Evolutionary conservation across 2,888 invertebrate genomes (phyloP), one percentile per base, ranked within the genome.

Genomic region (Rhopalosiphum nymphaeae): DNA sequence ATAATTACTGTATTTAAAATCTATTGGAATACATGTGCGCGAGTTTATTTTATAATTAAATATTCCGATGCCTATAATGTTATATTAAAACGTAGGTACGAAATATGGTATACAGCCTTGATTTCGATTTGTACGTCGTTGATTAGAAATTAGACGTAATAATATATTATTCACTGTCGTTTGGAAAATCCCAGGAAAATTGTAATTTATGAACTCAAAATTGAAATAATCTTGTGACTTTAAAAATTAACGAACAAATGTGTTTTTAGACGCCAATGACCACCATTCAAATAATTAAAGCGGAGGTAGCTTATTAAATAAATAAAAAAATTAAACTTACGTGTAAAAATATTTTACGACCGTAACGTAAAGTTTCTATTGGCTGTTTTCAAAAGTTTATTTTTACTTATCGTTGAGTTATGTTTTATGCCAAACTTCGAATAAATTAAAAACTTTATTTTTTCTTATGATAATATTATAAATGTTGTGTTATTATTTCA

Each of bases 361-460:
- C 25, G n/a, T 9, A 67, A 67, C 49, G n/a, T 90, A 10, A 90
- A 67, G 11, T 67, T 67, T 90, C n/a, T 67, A 67, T n/a, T 49
- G 67, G 57, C 57, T 57, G 29, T 61, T 44, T 42, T 29, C 57
- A 16, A 61, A 89, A 61, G 89, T 89, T 89, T 89, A 57, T 44
- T 29, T 89, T 89, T 44, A 67, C 21, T 88, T 36, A 7, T 36
- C 26, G 16, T 36, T n/a, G 36, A 88, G 53, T 53, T n/a, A 53
- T 49, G 29, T 53, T 21, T 53, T 88, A 53, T 21, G 36, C 9
- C 36, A 56, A 4, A 53, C 25, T 53, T 36, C 1, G 3, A 53
- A 16, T 49, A 49, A 16, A n/a, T 87, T 53, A 67, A 67, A 36
- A 67, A 4, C n/a, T 67, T 16, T 36, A 67, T 16, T 67, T 67